A percentile compares a stretch with the other conserved stretches of the same genome.
phyloP scores from a whole-genome alignment of 2,888 invertebrate species.

The Lasioglossum pauxillum region DNA sequence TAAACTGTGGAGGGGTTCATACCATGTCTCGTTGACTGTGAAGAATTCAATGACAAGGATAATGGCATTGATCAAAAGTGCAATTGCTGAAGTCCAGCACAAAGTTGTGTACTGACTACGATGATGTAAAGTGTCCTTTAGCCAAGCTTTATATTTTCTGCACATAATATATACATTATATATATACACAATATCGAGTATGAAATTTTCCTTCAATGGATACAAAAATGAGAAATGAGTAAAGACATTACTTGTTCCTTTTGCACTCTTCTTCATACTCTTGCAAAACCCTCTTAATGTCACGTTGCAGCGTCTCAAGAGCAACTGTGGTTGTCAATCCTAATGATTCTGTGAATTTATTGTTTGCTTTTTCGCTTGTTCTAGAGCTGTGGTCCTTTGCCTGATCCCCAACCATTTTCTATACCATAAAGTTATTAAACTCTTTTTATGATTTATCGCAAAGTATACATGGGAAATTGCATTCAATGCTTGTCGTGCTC shows the following conservation, averaged over 20 bases:
- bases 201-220: neutral
- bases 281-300: constrained; percentile 88
- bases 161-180: constrained; percentile 59
- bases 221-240: constrained; percentile 46
- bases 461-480: neutral
- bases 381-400: constrained; percentile 59
- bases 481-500: neutral
- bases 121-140: constrained; percentile 86
- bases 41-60: constrained; percentile 85
- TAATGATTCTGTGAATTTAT: constrained; percentile 69
- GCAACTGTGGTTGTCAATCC: constrained; percentile 90
- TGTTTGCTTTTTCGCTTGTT: constrained; percentile 60
- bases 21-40: constrained; percentile 73
- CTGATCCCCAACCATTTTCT: constrained; percentile 75
- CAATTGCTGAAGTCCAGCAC: constrained; percentile 88
- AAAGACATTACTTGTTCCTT: constrained; percentile 85
- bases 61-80: constrained; percentile 86
- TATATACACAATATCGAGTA: constrained; percentile 1
- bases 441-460: neutral
- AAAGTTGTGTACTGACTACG: constrained; percentile 88
- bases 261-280: constrained; percentile 88
- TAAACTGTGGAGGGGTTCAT: constrained; percentile 31
- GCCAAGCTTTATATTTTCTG: constrained; percentile 85
- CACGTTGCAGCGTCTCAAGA: constrained; percentile 89
- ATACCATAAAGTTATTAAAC: constrained; percentile 12